Base-by-base conservation (phyloP, 2,113 vertebrate genomes). In the Dinomys branickii region DNA sequence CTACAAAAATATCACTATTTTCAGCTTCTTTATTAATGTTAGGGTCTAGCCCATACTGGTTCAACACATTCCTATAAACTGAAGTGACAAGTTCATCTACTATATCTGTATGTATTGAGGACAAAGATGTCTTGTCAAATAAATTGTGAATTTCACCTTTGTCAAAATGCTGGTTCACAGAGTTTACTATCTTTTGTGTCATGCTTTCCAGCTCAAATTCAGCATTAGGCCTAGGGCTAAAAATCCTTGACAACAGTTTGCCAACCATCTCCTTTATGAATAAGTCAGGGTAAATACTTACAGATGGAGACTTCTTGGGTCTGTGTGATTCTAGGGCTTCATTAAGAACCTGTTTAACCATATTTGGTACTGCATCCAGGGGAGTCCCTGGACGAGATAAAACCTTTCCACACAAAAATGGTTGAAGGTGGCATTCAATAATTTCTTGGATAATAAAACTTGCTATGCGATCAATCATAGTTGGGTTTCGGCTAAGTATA, bases 371-470 rank as follows among this genome's bases (percentile, higher is more conserved):
- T 30, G 69, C 77, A 89, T 98, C 97, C 4, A 61, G 13, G 71
- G 97, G 94, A 28, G 86, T 87, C 20, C 26, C 61, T 65, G 96
- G 71, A 30, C 11, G 54, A 71, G 87, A 61, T 38, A 87, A 92
- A 47, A 9, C 52, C 24, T 90, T 93, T 88, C 88, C 94, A 91
- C 26, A 63, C 80, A 98, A 80, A 97, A 98, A 98, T 56, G 96
- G 98, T 0, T 96, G 97, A 78, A 98, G 98, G 63, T 98, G 97
- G 91, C 87, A 95, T 85, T 98, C 97, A 91, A 97, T 88, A 94
- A 97, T 95, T 54, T 97, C 96, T 83, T 98, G 96, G 69, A 98
- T 97, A 91, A 98, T 97, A 78, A 96, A 97, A 80, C 97, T 94
- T 47, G 98, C 94, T 85, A 98, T 97, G 63, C 0, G 61, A 54